Percentiles rank a stretch among this genome's conserved stretches.
Evolutionary conservation across 2,797 vertebrate genomes (phyloP).

Genomic region (Hozukius guyotensis): DNA sequence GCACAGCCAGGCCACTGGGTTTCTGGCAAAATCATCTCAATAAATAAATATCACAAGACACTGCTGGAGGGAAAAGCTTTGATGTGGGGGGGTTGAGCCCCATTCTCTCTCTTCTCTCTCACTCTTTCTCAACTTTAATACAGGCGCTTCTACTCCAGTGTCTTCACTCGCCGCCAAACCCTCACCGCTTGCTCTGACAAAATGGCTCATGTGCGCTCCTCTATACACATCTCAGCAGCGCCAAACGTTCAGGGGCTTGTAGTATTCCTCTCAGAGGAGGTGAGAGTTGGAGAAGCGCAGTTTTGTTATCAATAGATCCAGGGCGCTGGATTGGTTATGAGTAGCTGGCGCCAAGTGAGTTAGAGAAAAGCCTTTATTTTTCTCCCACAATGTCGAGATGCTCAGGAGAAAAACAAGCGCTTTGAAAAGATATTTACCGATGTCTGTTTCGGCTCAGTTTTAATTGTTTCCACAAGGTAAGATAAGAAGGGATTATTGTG

Average conservation of each 20-base stretch:
- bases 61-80: slow-evolving; percentile 80
- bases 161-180: slow-evolving; percentile 74
- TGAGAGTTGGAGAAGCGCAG: slow-evolving; percentile 56
- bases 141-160: slow-evolving; percentile 70
- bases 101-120: slow-evolving; percentile 73
- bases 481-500: slow-evolving; percentile 36
- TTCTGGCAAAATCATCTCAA: slow-evolving; percentile 86
- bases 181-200: slow-evolving; percentile 76
- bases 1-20: slow-evolving; percentile 79
- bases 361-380: slow-evolving; percentile 53
- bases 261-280: slow-evolving; percentile 64
- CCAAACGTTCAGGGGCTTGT: slow-evolving; percentile 62
- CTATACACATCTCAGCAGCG: slow-evolving; percentile 53
- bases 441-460: slow-evolving; percentile 25
- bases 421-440: slow-evolving; percentile 36
- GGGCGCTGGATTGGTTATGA: slow-evolving; percentile 45
- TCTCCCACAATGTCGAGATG: slow-evolving; percentile 21
- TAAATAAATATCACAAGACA: slow-evolving; percentile 86
- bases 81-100: slow-evolving; percentile 79
- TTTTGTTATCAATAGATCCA: slow-evolving; percentile 67
- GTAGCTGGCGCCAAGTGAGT: slow-evolving; percentile 37
- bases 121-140: slow-evolving; percentile 73
- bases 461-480: slow-evolving; percentile 41
- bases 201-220: slow-evolving; percentile 72
- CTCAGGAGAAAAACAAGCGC: slow-evolving; percentile 47